A percentile compares a stretch with the other conserved stretches of the same genome.
Conservation (phyloP, 2,888 invertebrate species). For the Shargacucullia verbasci region DNA sequence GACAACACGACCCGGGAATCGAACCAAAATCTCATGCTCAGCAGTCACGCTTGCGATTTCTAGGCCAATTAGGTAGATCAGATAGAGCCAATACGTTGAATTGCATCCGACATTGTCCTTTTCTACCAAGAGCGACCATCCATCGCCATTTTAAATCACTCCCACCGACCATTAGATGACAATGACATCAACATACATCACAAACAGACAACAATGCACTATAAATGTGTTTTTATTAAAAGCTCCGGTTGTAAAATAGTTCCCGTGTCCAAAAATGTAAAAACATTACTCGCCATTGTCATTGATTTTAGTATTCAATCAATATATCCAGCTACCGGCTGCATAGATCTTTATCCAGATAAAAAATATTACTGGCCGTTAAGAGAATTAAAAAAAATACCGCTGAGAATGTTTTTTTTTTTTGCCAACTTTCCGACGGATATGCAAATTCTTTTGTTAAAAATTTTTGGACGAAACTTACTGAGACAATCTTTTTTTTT, state of each 20-base stretch:
- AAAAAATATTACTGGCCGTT: constrained; percentile 30
- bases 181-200: constrained; percentile 46
- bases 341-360: constrained; percentile 64
- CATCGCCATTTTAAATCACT: constrained; percentile 39
- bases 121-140: background rate
- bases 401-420: constrained; percentile 20
- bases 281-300: constrained; percentile 67
- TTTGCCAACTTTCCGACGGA: constrained; percentile 59
- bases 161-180: constrained; percentile 25
- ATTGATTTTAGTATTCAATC: constrained; percentile 73
- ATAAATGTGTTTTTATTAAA: constrained; percentile 64
- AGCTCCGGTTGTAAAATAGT: constrained; percentile 62
- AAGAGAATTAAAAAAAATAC: constrained; percentile 19
- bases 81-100: constrained; percentile 1
- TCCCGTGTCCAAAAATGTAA: constrained; percentile 66
- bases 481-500: constrained; percentile 25
- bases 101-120: background rate
- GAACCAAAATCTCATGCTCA: too few relatives aligned
- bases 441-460: constrained; percentile 53
- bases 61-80: too few relatives aligned
- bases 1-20: too few relatives aligned
- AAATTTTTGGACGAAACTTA: constrained; percentile 24
- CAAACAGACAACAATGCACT: constrained; percentile 63
- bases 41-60: too few relatives aligned
- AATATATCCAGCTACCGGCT: constrained; percentile 59